Evolutionary conservation across 2,797 vertebrate genomes (phyloP).

Genomic region (Perdix hodgsoniae): DNA sequence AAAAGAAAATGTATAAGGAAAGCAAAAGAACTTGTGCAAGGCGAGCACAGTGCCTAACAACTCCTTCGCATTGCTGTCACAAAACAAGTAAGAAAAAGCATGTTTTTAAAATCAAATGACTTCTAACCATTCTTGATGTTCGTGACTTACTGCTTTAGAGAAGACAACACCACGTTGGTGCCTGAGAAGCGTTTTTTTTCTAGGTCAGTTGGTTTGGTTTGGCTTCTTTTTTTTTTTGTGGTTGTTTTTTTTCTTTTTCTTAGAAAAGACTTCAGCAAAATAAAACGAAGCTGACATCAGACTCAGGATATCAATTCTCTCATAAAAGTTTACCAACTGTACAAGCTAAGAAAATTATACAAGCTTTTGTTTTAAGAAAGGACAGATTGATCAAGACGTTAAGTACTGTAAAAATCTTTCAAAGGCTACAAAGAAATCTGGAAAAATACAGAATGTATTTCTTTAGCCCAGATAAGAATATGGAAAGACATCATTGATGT

Average conservation of each 20-base stretch:
- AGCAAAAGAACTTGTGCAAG: constrained; percentile 52
- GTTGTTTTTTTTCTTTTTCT: background rate
- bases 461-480: constrained; percentile 89
- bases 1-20: constrained; percentile 15
- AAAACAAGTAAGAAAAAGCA: constrained; percentile 39
- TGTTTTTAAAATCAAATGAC: constrained; percentile 61
- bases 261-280: constrained; percentile 84
- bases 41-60: constrained; percentile 60
- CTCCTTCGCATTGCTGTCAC: constrained; percentile 15
- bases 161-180: constrained; percentile 58
- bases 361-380: constrained; percentile 91
- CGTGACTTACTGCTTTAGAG: constrained; percentile 1
- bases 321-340: constrained; percentile 91
- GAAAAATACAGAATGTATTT: constrained; percentile 94
- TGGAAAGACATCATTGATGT: constrained; percentile 99
- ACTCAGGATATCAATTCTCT: constrained; percentile 83
- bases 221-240: background rate
- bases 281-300: constrained; percentile 81
- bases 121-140: constrained; percentile 49
- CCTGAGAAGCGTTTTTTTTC: constrained; percentile 58
- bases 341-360: constrained; percentile 96
- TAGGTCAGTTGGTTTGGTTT: constrained; percentile 66
- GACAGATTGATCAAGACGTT: constrained; percentile 86
- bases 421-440: constrained; percentile 90
- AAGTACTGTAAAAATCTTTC: constrained; percentile 90